These are phyloP conservation scores for Hyppa rectilinea DNA, from an alignment of 2,888 invertebrate genomes.

Conservation along the genomic window DNA sequence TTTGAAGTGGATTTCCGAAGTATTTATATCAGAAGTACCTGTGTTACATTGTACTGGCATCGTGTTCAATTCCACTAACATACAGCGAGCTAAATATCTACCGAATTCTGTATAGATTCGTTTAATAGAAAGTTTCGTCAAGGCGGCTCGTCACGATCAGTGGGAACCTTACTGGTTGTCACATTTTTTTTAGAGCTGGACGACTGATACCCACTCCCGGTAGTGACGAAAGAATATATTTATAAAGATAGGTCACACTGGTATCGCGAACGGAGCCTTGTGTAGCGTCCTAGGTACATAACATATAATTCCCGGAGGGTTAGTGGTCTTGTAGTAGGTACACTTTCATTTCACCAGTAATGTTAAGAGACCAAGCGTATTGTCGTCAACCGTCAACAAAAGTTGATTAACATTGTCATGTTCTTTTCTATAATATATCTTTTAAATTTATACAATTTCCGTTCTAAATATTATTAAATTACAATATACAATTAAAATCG, in stretches of 20 bases:
- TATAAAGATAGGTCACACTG: not conserved
- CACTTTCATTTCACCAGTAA: not conserved
- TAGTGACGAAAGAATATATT: not conserved
- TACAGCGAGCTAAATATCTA: not conserved
- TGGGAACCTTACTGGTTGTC: not conserved
- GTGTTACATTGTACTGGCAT: slow-evolving; percentile 6
- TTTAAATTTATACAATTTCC: not conserved
- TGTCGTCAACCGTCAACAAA: not conserved
- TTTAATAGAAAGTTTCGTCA: slow-evolving; percentile 1
- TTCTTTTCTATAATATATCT: not conserved
- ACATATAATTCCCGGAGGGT: not conserved
- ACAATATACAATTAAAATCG: not conserved
- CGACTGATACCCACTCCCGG: not conserved
- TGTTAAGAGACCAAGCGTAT: not conserved
- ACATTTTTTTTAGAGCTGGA: not conserved
- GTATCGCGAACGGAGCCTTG: not conserved
- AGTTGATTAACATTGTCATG: no score
- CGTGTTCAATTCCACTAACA: not conserved
- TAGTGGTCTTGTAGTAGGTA: not conserved
- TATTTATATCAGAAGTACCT: slow-evolving; percentile 30
- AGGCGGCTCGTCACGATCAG: not conserved
- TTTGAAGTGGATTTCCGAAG: slow-evolving; percentile 22
- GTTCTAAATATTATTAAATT: no score
- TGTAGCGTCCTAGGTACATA: not conserved
- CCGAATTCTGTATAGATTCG: not conserved